Percentiles rank a stretch among this genome's conserved stretches.
phyloP scores from a whole-genome alignment of 2,113 vertebrate genomes.

The Nematolebias whitei region DNA sequence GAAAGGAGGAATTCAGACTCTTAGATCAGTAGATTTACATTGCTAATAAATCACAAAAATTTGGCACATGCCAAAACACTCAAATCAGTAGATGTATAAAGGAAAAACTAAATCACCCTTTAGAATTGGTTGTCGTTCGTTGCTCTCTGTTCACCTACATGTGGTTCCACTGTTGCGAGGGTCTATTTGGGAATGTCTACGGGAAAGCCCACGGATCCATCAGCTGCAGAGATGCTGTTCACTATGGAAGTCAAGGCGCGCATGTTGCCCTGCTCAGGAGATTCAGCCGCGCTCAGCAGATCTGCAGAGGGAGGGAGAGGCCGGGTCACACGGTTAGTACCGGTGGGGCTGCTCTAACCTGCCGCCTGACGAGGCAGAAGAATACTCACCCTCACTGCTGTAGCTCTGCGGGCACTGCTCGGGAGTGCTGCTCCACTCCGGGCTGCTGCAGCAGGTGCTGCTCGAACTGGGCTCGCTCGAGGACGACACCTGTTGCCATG shows the following conservation, averaged over 20 bases:
- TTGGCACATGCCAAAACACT: constrained; percentile 48
- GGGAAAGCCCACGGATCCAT: constrained; percentile 83
- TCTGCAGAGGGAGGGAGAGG: constrained; percentile 74
- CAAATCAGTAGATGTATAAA: constrained; percentile 29
- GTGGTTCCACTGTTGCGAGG: constrained; percentile 31
- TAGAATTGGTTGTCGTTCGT: constrained; percentile 23
- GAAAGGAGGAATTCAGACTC: constrained; percentile 58
- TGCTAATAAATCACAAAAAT: constrained; percentile 25
- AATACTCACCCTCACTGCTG: constrained; percentile 84
- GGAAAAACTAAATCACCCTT: constrained; percentile 1
- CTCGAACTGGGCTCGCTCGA: constrained; percentile 86
- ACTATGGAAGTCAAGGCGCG: constrained; percentile 93
- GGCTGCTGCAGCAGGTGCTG: constrained; percentile 93
- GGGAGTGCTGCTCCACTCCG: constrained; percentile 92
- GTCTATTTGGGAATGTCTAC: constrained; percentile 82
- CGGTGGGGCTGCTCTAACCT: not conserved
- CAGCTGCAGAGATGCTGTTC: constrained; percentile 88
- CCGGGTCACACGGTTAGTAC: constrained; percentile 15
- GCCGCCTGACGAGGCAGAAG: constrained; percentile 9
- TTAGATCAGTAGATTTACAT: constrained; percentile 28
- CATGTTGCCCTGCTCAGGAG: constrained; percentile 85
- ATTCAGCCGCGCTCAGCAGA: constrained; percentile 84
- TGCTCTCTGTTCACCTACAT: constrained; percentile 27
- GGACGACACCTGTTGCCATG: constrained; percentile 83
- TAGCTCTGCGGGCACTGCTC: constrained; percentile 85